A percentile compares a stretch with the other conserved stretches of the same genome.
These are phyloP conservation scores for Heliconius hortense DNA, from an alignment of 2,888 invertebrate species.

Conservation along the genomic window DNA sequence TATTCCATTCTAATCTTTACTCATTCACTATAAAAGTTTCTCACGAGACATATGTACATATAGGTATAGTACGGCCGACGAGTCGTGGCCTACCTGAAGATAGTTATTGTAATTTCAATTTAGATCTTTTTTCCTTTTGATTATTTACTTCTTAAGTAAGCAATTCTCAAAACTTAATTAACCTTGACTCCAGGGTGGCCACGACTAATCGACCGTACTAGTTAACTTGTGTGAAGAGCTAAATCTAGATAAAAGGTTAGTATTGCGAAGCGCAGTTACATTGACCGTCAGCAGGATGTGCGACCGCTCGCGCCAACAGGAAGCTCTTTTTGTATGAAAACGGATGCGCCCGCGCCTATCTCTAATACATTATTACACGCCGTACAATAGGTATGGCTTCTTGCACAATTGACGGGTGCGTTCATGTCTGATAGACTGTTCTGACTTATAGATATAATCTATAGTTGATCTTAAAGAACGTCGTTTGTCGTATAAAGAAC, in stretches of 20 bases:
- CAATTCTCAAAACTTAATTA: too few relatives aligned
- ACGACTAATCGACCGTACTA: too few relatives aligned
- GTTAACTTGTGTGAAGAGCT: slow-evolving; percentile 16
- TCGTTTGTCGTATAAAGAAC: too few relatives aligned
- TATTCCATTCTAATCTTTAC: too few relatives aligned
- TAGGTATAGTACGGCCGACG: too few relatives aligned
- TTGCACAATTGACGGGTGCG: slow-evolving; percentile 5
- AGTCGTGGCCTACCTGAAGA: too few relatives aligned
- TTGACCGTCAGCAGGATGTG: slow-evolving; percentile 34
- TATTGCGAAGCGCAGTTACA: slow-evolving; percentile 27
- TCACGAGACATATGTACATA: not conserved
- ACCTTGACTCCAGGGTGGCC: too few relatives aligned
- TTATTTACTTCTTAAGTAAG: too few relatives aligned
- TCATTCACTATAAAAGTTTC: too few relatives aligned
- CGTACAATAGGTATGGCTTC: slow-evolving; percentile 4
- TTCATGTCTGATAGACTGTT: not conserved
- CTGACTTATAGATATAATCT: not conserved
- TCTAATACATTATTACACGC: slow-evolving; percentile 1
- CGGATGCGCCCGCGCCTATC: slow-evolving; percentile 41
- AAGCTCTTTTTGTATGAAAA: slow-evolving; percentile 36
- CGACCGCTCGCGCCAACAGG: slow-evolving; percentile 28
- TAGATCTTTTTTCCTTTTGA: too few relatives aligned
- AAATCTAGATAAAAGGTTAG: slow-evolving; percentile 19
- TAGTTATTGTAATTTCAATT: too few relatives aligned
- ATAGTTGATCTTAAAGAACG: not conserved